A percentile compares a stretch with the other conserved stretches of the same genome.
These are phyloP conservation scores for Synanthedon vespiformis DNA, from an alignment of 2,888 invertebrate genomes.

Conservation along the genomic window DNA sequence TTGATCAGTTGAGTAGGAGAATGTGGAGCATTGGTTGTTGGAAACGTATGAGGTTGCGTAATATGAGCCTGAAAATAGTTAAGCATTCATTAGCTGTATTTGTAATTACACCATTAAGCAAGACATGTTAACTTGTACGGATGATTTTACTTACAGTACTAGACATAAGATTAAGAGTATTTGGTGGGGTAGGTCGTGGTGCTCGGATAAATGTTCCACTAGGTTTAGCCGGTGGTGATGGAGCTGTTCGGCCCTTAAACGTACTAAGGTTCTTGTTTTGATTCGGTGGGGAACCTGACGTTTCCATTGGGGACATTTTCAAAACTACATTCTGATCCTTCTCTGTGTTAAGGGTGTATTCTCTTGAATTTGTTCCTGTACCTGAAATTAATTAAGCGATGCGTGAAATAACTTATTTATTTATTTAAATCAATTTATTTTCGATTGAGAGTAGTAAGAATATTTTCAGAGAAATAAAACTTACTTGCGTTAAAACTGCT, in stretches of 20 bases:
- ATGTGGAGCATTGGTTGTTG: conserved; percentile 44
- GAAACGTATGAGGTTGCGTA: conserved; percentile 66
- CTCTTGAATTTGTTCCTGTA: conserved; percentile 49
- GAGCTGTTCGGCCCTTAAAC: conserved; percentile 74
- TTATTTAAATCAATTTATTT: not conserved
- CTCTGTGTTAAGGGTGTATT: conserved; percentile 47
- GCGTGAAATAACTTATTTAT: not conserved
- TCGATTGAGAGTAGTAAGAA: not conserved
- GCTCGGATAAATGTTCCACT: conserved; percentile 67
- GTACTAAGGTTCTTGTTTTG: conserved; percentile 72
- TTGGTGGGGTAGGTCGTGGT: conserved; percentile 84
- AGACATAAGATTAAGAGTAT: conserved; percentile 81
- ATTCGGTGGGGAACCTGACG: conserved; percentile 60
- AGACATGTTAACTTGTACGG: conserved; percentile 5
- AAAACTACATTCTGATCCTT: conserved; percentile 77
- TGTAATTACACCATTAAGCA: conserved; percentile 31
- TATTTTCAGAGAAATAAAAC: conserved; percentile 9
- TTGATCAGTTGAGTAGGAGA: conserved; percentile 46
- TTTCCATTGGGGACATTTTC: conserved; percentile 79
- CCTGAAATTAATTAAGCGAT: conserved; percentile 18
- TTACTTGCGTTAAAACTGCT: conserved; percentile 78
- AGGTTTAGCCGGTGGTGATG: conserved; percentile 65
- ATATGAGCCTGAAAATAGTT: conserved; percentile 68
- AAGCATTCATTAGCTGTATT: not conserved
- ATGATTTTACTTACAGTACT: conserved; percentile 55